Base-by-base conservation (phyloP, 2,888 invertebrate species). In the Callyntrura sp. region DNA sequence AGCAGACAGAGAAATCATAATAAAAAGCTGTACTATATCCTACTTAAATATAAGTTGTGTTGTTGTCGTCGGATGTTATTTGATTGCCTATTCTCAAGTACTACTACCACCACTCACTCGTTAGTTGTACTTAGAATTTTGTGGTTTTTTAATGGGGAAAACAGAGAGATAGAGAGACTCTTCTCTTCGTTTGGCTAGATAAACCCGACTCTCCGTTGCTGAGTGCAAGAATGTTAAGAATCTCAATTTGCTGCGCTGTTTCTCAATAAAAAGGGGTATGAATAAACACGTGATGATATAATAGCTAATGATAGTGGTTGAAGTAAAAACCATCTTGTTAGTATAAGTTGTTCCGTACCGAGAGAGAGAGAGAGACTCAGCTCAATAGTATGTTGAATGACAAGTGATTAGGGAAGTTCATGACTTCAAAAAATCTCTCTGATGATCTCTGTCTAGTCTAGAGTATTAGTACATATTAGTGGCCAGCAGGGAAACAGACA, bases 91-190 rank as follows among this genome's bases (percentile, higher is more conserved):
- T 6, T 6, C 2, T 6, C 35, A 35, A 35, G 3, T 35, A 35
- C 35, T 35, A 35, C 35, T 35, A 35, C 35, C 6, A 35, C 43
- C 45, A 43, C 12, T 73, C 45, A 45, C 45, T 73, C 45, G 70
- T 73, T 73, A 73, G 20, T 3, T 23, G 45, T 73, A 20, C 28
- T 78, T 78, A 28, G 55, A 78, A 57, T 45, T 62, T 62, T 60
- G 43, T 62, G 60, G 81, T 23, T 81, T 81, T 79, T 81, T 45
- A 20, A 62, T 81, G 62, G 81, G 57, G 62, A 81, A 81, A 45
- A 79, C 79, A 79, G 57, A 60, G 35, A 57, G 35, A 35, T 35
- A 4, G 35, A 35, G 2, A 4, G 35, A 17, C 20, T 17, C 14
- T 23, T 28, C 79, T 55, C 35, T 79, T 57, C 25, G 51, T 43